phyloP scores from a whole-genome alignment of 2,888 invertebrate species.

The Rotaria sp. region DNA sequence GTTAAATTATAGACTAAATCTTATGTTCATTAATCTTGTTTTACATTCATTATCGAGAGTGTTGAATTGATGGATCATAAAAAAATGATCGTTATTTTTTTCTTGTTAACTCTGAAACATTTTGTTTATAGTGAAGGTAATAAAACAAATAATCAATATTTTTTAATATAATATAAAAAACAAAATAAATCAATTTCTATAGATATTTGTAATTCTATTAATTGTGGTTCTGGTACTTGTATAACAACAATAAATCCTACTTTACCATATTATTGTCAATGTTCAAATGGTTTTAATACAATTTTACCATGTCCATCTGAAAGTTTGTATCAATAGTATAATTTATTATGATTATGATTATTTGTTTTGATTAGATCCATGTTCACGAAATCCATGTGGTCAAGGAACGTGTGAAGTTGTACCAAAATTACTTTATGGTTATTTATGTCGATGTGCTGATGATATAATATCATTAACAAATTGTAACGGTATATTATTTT shows the following conservation, averaged over 20 bases:
- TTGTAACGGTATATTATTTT: not conserved
- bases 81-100: not conserved
- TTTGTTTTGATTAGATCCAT: not conserved
- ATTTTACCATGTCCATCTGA: conserved; percentile 35
- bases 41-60: not conserved
- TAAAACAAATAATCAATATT: not conserved
- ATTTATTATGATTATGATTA: not conserved
- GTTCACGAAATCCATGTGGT: conserved; percentile 17
- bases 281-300: conserved; percentile 35
- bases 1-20: not conserved
- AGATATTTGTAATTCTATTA: conserved; percentile 8
- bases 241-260: conserved; percentile 32
- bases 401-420: not conserved
- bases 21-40: not conserved
- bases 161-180: not conserved
- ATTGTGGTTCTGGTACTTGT: conserved; percentile 38
- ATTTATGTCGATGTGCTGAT: conserved; percentile 10
- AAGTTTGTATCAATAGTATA: not conserved
- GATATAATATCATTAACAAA: not conserved
- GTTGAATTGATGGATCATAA: not conserved
- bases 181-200: not conserved
- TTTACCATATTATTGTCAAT: conserved; percentile 37
- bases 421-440: not conserved
- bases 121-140: not conserved
- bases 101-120: not conserved